Evolutionary conservation across 2,888 invertebrate genomes (phyloP).

Genomic region (Syrphus vitripennis): DNA sequence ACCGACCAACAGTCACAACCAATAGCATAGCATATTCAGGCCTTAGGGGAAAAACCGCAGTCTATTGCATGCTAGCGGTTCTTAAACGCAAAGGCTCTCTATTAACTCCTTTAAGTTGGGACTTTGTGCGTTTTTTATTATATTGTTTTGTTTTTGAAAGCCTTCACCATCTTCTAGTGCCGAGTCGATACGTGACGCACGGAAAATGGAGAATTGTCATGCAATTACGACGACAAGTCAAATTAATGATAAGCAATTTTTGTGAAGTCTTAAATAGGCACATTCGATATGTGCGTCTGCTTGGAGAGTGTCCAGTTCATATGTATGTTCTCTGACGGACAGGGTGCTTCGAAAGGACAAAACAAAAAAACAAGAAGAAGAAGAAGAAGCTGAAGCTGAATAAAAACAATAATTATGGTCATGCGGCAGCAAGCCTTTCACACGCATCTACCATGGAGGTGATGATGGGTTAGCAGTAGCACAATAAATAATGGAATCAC

Average conservation of each 20-base stretch:
- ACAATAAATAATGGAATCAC: conserved; percentile 66
- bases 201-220: conserved; percentile 68
- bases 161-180: neutral
- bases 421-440: conserved; percentile 13
- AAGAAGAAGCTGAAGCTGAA: neutral
- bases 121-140: conserved; percentile 33
- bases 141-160: neutral
- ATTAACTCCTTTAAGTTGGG: conserved; percentile 53
- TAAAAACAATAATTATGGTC: conserved; percentile 13
- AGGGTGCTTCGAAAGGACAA: conserved; percentile 40
- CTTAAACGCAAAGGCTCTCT: conserved; percentile 56
- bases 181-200: conserved; percentile 58
- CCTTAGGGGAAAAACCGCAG: conserved; percentile 22
- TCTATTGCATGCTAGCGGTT: conserved; percentile 56
- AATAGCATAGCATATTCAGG: neutral
- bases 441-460: conserved; percentile 54
- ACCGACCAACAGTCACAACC: neutral
- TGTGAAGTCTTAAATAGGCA: conserved; percentile 59
- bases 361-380: neutral
- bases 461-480: conserved; percentile 63
- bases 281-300: conserved; percentile 39
- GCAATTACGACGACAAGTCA: conserved; percentile 71
- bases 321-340: conserved; percentile 23
- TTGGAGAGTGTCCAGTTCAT: neutral
- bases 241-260: conserved; percentile 70